These are phyloP conservation scores for Tryphoninae sp. DNA, from an alignment of 2,888 invertebrate species.

Conservation along the genomic window DNA sequence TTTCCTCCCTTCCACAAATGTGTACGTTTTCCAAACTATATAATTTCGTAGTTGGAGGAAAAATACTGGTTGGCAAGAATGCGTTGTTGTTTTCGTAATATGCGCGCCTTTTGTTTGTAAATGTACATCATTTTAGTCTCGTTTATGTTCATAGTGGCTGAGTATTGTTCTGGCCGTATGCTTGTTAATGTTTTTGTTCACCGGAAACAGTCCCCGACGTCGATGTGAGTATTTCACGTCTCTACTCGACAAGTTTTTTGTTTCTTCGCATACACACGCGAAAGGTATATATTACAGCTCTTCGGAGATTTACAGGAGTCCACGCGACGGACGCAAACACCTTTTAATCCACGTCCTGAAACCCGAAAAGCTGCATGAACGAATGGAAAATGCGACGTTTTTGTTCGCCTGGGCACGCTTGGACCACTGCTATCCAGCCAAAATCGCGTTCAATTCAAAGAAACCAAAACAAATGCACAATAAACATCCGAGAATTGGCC, in stretches of 20 bases:
- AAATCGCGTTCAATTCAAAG: conserved; percentile 5
- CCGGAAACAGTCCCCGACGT: conserved; percentile 5
- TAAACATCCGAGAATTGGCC: conserved; percentile 56
- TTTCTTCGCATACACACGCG: not conserved
- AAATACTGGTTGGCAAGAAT: conserved; percentile 21
- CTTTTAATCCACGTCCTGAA: conserved; percentile 23
- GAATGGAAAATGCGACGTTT: conserved; percentile 16
- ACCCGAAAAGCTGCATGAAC: conserved; percentile 51
- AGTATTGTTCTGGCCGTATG: conserved; percentile 49
- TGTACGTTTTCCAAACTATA: conserved; percentile 5
- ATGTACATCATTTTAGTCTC: conserved; percentile 22
- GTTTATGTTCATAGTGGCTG: conserved; percentile 49
- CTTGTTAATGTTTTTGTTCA: conserved; percentile 25
- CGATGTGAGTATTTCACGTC: conserved; percentile 23
- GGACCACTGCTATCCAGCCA: not conserved
- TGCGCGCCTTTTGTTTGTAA: conserved; percentile 3
- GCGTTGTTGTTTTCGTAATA: not conserved
- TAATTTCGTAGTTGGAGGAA: conserved; percentile 50
- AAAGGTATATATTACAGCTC: conserved; percentile 15
- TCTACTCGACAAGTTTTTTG: conserved; percentile 21
- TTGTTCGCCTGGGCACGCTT: conserved; percentile 30
- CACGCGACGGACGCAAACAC: conserved; percentile 17
- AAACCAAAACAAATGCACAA: conserved; percentile 14
- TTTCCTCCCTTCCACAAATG: not conserved
- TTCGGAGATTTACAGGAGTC: conserved; percentile 19